Evolutionary conservation across 2,113 vertebrate genomes (phyloP).

Genomic region (Nematolebias whitei): DNA sequence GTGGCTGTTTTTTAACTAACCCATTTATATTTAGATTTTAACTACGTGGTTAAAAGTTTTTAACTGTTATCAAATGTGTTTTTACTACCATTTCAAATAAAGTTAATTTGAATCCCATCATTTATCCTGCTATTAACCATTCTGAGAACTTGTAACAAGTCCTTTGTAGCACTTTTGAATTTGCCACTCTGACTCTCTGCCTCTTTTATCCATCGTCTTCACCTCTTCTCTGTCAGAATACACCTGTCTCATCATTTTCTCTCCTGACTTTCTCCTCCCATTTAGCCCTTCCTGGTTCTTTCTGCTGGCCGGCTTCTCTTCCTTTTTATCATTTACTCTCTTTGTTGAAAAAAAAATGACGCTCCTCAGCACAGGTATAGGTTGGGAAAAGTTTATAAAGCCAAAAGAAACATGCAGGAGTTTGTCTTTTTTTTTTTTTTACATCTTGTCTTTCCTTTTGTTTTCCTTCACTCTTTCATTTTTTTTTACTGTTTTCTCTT

Average conservation of each 20-base stretch:
- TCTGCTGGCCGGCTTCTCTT: slow-evolving; percentile 21
- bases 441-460: neutral
- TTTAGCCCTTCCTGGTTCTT: slow-evolving; percentile 21
- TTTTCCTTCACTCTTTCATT: neutral
- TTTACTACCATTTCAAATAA: neutral
- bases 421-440: slow-evolving; percentile 17
- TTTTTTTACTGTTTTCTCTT: neutral
- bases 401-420: neutral
- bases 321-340: slow-evolving; percentile 6
- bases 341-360: slow-evolving; percentile 20
- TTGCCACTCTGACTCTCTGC: slow-evolving; percentile 42
- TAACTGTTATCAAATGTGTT: slow-evolving; percentile 18
- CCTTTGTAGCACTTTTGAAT: slow-evolving; percentile 36
- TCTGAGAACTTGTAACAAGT: slow-evolving; percentile 22
- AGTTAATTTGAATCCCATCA: too few relatives aligned
- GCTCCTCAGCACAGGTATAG: slow-evolving; percentile 10
- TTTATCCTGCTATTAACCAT: slow-evolving; percentile 5
- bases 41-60: slow-evolving; percentile 3
- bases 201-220: slow-evolving; percentile 51
- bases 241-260: slow-evolving; percentile 27
- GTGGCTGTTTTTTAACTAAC: slow-evolving; percentile 23
- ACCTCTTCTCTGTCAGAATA: slow-evolving; percentile 32
- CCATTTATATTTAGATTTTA: neutral
- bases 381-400: slow-evolving; percentile 24
- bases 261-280: slow-evolving; percentile 28